phyloP scores from a whole-genome alignment of 2,113 vertebrate genomes.

The Myxocyprinus asiaticus region DNA sequence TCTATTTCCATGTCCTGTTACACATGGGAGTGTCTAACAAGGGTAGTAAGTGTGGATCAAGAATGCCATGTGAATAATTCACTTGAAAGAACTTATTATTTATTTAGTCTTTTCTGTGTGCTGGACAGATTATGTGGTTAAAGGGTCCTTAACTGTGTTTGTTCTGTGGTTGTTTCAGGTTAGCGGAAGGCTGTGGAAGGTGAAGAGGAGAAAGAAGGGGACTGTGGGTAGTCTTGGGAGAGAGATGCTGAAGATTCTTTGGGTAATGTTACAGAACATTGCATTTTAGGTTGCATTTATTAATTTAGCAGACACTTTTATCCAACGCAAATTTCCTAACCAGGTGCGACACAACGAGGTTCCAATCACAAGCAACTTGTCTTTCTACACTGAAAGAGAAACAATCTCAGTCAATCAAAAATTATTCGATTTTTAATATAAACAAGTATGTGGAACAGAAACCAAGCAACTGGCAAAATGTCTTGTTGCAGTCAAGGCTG shows the following conservation, averaged over 20 bases:
- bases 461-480: too few relatives aligned
- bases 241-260: slow-evolving; percentile 4
- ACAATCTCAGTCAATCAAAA: too few relatives aligned
- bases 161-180: slow-evolving; percentile 28
- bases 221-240: slow-evolving; percentile 2
- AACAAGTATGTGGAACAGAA: too few relatives aligned
- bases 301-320: too few relatives aligned
- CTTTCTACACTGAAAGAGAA: too few relatives aligned
- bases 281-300: too few relatives aligned
- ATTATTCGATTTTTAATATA: too few relatives aligned
- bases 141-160: slow-evolving; percentile 8
- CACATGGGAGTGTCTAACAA: too few relatives aligned
- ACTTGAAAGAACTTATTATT: slow-evolving; percentile 71
- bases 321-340: too few relatives aligned
- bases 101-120: slow-evolving; percentile 68
- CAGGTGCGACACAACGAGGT: too few relatives aligned
- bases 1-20: slow-evolving; percentile 33
- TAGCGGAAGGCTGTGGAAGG: slow-evolving; percentile 30
- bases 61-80: slow-evolving; percentile 77
- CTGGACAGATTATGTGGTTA: slow-evolving; percentile 19
- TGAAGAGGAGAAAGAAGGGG: neutral
- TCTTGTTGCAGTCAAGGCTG: too few relatives aligned
- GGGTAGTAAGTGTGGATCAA: slow-evolving; percentile 64
- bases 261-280: neutral
- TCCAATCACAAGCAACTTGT: too few relatives aligned